These are phyloP conservation scores for Ostrea edulis DNA, from an alignment of 1,140 invertebrate genomes.

Conservation along the genomic window DNA sequence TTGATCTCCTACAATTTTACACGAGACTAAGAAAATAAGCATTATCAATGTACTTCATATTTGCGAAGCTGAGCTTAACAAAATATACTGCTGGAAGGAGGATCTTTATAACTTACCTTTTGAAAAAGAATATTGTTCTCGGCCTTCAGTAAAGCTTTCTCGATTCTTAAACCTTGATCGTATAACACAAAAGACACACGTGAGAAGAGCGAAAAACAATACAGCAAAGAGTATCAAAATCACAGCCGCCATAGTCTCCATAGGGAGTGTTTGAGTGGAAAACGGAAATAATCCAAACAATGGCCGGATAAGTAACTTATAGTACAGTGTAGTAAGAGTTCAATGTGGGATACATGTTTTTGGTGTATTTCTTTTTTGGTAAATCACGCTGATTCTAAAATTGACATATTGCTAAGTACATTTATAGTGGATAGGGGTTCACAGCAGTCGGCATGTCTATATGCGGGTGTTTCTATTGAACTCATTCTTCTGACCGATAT, in stretches of 20 bases:
- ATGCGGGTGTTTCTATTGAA: neutral
- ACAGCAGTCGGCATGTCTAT: neutral
- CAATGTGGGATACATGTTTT: neutral
- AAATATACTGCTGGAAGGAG: too few species aligned
- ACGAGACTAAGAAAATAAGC: too few species aligned
- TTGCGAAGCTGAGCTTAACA: too few species aligned
- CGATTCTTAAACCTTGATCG: slow-evolving; percentile 4
- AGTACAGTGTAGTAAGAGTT: neutral
- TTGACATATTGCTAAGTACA: neutral
- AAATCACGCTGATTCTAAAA: neutral
- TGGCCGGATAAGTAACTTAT: neutral
- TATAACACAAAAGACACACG: neutral
- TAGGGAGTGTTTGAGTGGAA: neutral
- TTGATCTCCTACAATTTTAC: too few species aligned
- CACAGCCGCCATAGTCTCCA: slow-evolving; percentile 1
- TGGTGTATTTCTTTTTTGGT: neutral
- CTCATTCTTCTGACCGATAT: too few species aligned
- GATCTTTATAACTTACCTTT: neutral
- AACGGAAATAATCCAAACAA: neutral
- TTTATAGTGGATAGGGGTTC: neutral
- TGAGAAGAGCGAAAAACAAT: neutral
- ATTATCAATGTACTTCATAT: too few species aligned
- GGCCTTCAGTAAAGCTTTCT: neutral
- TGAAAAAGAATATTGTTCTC: neutral
- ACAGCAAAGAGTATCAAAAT: neutral